These are phyloP conservation scores for Sphaerophoria rueppellii DNA, from an alignment of 2,888 invertebrate species.

Conservation along the genomic window DNA sequence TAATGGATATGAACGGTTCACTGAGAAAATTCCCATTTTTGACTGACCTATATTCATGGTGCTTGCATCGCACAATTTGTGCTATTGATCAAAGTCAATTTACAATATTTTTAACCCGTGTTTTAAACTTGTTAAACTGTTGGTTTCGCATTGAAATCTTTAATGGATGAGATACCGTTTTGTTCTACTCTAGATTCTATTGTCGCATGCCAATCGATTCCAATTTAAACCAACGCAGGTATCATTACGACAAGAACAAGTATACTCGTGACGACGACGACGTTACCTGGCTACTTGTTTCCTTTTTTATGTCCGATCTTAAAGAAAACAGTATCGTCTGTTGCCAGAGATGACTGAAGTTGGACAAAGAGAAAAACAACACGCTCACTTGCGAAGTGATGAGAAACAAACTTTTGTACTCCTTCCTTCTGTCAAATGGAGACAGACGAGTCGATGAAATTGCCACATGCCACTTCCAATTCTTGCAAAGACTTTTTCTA, in stretches of 20 bases:
- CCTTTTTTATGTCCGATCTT: no score
- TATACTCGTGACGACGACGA: no score
- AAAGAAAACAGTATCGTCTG: constrained; percentile 26
- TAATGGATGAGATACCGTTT: constrained; percentile 54
- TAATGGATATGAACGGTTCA: not conserved
- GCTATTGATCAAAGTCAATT: constrained; percentile 57
- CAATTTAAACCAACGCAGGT: constrained; percentile 35
- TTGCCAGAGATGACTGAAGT: constrained; percentile 25
- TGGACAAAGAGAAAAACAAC: constrained; percentile 5
- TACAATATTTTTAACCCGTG: constrained; percentile 32
- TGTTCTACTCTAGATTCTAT: constrained; percentile 71
- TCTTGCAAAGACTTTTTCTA: constrained; percentile 1
- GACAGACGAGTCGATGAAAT: not conserved
- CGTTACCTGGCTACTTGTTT: not conserved
- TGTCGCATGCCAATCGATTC: constrained; percentile 67
- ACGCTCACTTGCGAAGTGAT: constrained; percentile 21
- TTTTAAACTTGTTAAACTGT: constrained; percentile 59
- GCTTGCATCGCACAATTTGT: constrained; percentile 25
- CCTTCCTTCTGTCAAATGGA: not conserved
- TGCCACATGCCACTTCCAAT: constrained; percentile 32
- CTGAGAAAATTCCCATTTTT: constrained; percentile 30
- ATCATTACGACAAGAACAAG: constrained; percentile 8
- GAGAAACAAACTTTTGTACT: constrained; percentile 43
- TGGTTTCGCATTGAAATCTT: constrained; percentile 19
- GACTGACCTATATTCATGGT: constrained; percentile 59